phyloP scores from a whole-genome alignment of 2,113 vertebrate species.

The Hemiscyllium ocellatum region DNA sequence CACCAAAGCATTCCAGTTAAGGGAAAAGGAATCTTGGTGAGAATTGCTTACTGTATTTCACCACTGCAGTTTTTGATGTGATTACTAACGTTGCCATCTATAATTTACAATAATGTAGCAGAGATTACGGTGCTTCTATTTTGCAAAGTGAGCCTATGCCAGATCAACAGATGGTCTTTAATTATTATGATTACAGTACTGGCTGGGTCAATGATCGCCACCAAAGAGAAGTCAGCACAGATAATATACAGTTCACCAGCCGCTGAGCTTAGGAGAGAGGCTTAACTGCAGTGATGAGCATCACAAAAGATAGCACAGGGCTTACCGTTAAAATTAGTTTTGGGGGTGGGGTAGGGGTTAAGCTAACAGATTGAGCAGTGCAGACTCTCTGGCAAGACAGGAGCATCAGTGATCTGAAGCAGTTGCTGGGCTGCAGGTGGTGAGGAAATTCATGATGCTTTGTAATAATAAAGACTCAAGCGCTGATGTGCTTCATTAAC shows the following conservation, averaged over 20 bases:
- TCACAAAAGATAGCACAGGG: background rate
- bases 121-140: background rate
- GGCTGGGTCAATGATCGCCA: slow-evolving; percentile 41
- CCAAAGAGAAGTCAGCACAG: background rate
- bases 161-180: slow-evolving; percentile 44
- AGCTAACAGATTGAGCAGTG: background rate
- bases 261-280: background rate
- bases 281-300: background rate
- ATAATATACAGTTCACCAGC: slow-evolving; percentile 4
- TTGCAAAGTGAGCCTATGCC: background rate
- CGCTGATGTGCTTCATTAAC: background rate
- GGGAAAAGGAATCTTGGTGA: background rate
- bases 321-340: background rate
- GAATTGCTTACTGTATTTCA: background rate
- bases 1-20: background rate
- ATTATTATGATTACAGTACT: slow-evolving; percentile 46
- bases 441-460: slow-evolving; percentile 13
- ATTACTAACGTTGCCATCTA: background rate
- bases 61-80: background rate
- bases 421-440: background rate
- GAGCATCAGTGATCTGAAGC: background rate
- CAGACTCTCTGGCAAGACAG: background rate
- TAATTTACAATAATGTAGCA: background rate
- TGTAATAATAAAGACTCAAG: background rate
- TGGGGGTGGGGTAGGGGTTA: too few species aligned